These are phyloP conservation scores for Onychostruthus taczanowskii DNA, from an alignment of 2,113 vertebrate species.

Conservation along the genomic window DNA sequence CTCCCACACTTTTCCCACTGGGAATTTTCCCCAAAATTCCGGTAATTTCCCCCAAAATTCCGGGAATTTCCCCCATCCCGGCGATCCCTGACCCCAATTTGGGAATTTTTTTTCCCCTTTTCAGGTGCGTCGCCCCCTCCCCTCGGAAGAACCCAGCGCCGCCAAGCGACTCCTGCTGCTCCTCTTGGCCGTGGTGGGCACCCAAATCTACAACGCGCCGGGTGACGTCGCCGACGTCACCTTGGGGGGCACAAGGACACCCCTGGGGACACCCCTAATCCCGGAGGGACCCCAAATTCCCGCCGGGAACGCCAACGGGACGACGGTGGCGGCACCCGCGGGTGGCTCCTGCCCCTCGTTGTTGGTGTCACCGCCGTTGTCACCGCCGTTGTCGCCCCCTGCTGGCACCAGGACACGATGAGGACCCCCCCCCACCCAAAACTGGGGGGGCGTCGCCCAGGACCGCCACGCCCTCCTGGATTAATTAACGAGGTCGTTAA, in stretches of 20 bases:
- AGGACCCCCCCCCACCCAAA: not conserved
- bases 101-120: fast-evolving
- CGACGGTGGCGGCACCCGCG: not conserved
- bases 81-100: constrained; percentile 41
- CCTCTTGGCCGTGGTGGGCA: not conserved
- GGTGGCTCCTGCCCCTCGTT: not conserved
- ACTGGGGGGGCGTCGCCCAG: too few relatives aligned
- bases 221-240: not conserved
- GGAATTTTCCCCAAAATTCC: too few relatives aligned
- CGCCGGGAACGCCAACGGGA: not conserved
- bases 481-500: not conserved
- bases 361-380: not conserved
- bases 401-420: not conserved
- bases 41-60: not conserved
- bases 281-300: not conserved
- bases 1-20: not conserved
- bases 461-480: not conserved
- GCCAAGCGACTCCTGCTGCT: not conserved
- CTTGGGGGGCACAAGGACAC: not conserved
- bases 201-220: not conserved
- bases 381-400: not conserved
- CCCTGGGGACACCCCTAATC: not conserved
- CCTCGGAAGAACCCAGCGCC: not conserved
- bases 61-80: not conserved
- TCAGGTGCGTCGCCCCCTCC: not conserved